A percentile compares a stretch with the other conserved stretches of the same genome.
phyloP scores from a whole-genome alignment of 2,888 invertebrate species.

The Pediacus dermestoides region DNA sequence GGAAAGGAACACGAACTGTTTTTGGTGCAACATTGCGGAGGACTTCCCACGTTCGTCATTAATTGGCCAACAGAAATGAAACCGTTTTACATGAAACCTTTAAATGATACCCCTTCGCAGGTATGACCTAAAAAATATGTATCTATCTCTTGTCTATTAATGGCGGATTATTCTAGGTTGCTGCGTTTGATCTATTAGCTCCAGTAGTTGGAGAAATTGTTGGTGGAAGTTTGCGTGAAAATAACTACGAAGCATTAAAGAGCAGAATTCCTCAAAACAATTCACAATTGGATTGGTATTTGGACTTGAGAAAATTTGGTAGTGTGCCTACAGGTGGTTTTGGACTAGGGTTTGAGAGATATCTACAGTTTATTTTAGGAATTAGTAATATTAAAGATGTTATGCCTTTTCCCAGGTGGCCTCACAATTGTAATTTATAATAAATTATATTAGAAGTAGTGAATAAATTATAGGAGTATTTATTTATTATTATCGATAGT shows the following conservation, averaged over 20 bases:
- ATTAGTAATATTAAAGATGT: slow-evolving; percentile 90
- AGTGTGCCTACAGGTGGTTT: slow-evolving; percentile 90
- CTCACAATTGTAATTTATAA: slow-evolving; percentile 76
- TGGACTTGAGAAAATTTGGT: slow-evolving; percentile 84
- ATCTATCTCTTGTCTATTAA: too few relatives aligned
- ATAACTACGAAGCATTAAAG: slow-evolving; percentile 62
- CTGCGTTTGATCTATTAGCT: slow-evolving; percentile 82
- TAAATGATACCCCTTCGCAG: slow-evolving; percentile 56
- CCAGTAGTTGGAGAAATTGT: slow-evolving; percentile 90
- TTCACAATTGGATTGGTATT: slow-evolving; percentile 74
- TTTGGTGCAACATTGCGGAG: slow-evolving; percentile 68
- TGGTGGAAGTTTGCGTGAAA: slow-evolving; percentile 93
- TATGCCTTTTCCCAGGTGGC: slow-evolving; percentile 92
- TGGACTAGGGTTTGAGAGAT: slow-evolving; percentile 93
- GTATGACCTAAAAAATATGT: slow-evolving; percentile 51
- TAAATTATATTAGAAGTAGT: too few relatives aligned
- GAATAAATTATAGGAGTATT: too few relatives aligned
- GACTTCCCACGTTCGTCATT: slow-evolving; percentile 80
- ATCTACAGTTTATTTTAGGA: slow-evolving; percentile 77
- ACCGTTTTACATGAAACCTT: slow-evolving; percentile 91
- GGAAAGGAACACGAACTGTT: slow-evolving; percentile 88
- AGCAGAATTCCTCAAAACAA: slow-evolving; percentile 57
- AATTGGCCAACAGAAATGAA: slow-evolving; percentile 87
- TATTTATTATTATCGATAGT: too few relatives aligned
- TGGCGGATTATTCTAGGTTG: slow-evolving; percentile 54